Base-by-base conservation (phyloP, 2,797 vertebrate genomes). In the Rhynchotus rufescens region DNA sequence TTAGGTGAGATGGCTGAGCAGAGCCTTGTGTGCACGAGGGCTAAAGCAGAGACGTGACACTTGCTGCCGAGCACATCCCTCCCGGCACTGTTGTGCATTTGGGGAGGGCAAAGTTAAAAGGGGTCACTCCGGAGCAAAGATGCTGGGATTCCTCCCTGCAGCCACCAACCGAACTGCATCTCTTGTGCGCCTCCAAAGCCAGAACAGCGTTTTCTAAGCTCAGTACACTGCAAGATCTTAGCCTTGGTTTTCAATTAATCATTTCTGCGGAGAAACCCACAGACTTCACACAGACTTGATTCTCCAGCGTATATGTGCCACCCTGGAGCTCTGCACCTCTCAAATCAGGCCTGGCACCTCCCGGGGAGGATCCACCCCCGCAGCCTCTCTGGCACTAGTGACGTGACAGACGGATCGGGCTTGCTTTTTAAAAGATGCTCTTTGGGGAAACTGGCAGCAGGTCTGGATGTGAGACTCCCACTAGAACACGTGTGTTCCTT, bases 241-340 rank as follows among this genome's bases (percentile, higher is more conserved):
- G 42, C 40, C 25, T 68, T 2, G 0, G 6, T 40, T 92, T 68
- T 47, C 86, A 66, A 38, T 82, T 80, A 30, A 38, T 60, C 26
- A 22, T 84, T 79, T 75, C 72, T 34, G 4, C 15, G n/a, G 54
- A 56, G 79, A 88, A 82, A 51, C 3, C 12, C 56, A 6, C 36
- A 17, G 38, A 9, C 76, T 90, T 83, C 38, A 51, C 7, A 25
- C 32, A 40, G 47, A 25, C 32, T 52, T 51, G 66, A 8, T 52
- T 59, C 57, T 10, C 26, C 26, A 22, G 77, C 1, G 0, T 1
- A 7, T 1, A 7, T 23, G 17, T 11, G 28, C 32, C 0, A 0
- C n/a, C 25, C 82, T 36, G 34, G 54, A 9, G 16, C 79, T 67
- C 23, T 4, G 38, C 26, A 45, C 49, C n/a, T 66, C 42, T 59